A percentile compares a stretch with the other conserved stretches of the same genome.
These are phyloP conservation scores for Rachycentron canadum DNA, from an alignment of 2,797 vertebrate species.

Conservation along the genomic window DNA sequence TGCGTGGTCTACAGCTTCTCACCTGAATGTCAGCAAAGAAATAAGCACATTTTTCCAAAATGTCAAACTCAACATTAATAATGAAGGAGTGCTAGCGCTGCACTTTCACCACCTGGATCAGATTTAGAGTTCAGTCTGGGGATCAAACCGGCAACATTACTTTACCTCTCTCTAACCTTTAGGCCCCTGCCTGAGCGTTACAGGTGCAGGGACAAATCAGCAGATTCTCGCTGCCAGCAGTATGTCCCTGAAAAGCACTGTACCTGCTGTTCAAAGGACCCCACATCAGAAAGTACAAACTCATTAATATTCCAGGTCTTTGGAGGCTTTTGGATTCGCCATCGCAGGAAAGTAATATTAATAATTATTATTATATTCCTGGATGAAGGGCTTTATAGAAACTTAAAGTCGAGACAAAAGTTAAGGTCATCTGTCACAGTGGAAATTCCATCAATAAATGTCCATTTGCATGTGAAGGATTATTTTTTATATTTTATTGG, in stretches of 20 bases:
- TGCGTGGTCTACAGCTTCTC: background rate
- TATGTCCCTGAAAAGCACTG: conserved; percentile 18
- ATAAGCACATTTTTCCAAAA: background rate
- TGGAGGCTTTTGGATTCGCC: conserved; percentile 12
- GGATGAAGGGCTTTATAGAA: background rate
- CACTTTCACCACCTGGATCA: background rate
- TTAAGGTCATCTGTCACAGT: background rate
- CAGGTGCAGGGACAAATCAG: background rate
- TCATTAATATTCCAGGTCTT: conserved; percentile 6
- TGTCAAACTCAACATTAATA: background rate
- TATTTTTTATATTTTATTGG: background rate
- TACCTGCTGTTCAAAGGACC: conserved; percentile 33
- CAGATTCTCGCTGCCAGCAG: conserved; percentile 12
- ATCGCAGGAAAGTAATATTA: background rate
- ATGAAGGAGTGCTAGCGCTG: background rate
- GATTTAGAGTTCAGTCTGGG: background rate
- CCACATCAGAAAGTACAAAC: conserved; percentile 23
- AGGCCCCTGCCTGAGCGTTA: background rate
- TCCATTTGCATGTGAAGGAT: background rate
- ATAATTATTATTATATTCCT: conserved; percentile 4
- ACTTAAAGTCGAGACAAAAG: conserved; percentile 10
- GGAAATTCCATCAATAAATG: background rate
- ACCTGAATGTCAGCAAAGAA: background rate
- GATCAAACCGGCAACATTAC: background rate
- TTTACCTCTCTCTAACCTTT: conserved; percentile 18